Percentiles rank a stretch among this genome's conserved stretches.
phyloP scores from a whole-genome alignment of 2,113 vertebrate species.

The Oceanodroma tethys region DNA sequence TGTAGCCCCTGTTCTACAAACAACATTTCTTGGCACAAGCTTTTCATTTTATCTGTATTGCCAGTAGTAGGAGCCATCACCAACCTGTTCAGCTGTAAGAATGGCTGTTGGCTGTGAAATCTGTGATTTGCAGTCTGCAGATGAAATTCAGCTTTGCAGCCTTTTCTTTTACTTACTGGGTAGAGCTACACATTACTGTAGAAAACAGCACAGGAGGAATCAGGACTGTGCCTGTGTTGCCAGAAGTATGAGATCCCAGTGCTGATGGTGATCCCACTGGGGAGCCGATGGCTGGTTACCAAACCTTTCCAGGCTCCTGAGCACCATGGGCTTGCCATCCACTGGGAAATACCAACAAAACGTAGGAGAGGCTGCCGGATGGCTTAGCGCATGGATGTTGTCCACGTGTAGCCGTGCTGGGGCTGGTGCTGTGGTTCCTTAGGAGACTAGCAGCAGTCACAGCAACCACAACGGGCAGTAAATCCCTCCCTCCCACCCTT shows the following conservation, averaged over 20 bases:
- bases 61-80: not conserved
- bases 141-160: not conserved
- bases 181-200: not conserved
- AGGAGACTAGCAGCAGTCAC: not conserved
- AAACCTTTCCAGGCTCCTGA: not conserved
- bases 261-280: not conserved
- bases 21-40: not conserved
- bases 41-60: not conserved
- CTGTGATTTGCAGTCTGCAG: not conserved
- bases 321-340: not conserved
- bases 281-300: not conserved
- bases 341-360: not conserved
- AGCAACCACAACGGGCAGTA: not conserved
- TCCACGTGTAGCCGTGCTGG: not conserved
- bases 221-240: not conserved
- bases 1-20: not conserved
- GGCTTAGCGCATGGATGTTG: not conserved
- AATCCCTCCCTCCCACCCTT: not conserved
- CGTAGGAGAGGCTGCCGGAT: fast-evolving
- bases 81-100: not conserved
- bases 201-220: not conserved
- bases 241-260: not conserved
- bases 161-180: not conserved
- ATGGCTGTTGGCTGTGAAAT: not conserved
- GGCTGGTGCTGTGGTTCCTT: not conserved